Evolutionary conservation across 2,113 vertebrate species (phyloP).

Genomic region (Oxyura jamaicensis): DNA sequence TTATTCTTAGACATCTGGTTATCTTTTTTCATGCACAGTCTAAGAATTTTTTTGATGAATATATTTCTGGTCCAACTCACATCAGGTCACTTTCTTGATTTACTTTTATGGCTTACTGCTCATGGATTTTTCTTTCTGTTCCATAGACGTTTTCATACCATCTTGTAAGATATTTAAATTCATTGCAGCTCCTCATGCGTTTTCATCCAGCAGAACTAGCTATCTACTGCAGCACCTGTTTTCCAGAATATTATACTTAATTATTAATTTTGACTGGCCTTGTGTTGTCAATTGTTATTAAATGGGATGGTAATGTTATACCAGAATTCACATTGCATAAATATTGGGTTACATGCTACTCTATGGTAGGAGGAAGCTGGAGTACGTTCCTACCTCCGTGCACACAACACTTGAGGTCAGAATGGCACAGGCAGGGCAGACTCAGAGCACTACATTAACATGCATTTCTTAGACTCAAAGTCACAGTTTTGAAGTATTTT

Average conservation of each 20-base stretch:
- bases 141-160: not conserved
- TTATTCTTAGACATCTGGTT: not conserved
- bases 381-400: not conserved
- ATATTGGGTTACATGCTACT: not conserved
- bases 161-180: slow-evolving; percentile 16
- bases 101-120: not conserved
- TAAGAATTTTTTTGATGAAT: not conserved
- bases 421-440: not conserved
- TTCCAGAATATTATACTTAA: not conserved
- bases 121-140: not conserved
- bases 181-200: not conserved
- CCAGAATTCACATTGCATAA: not conserved
- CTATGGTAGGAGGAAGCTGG: not conserved
- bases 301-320: not conserved
- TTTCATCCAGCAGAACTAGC: not conserved
- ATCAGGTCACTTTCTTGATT: not conserved
- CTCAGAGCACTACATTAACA: not conserved
- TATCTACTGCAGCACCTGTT: slow-evolving; percentile 25
- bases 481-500: not conserved
- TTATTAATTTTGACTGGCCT: not conserved
- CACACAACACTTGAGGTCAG: not conserved
- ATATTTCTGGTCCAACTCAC: not conserved
- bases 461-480: not conserved
- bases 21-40: not conserved
- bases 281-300: not conserved